A percentile compares a stretch with the other conserved stretches of the same genome.
phyloP scores from a whole-genome alignment of 2,888 invertebrate genomes.

The Drosophila yooni region DNA sequence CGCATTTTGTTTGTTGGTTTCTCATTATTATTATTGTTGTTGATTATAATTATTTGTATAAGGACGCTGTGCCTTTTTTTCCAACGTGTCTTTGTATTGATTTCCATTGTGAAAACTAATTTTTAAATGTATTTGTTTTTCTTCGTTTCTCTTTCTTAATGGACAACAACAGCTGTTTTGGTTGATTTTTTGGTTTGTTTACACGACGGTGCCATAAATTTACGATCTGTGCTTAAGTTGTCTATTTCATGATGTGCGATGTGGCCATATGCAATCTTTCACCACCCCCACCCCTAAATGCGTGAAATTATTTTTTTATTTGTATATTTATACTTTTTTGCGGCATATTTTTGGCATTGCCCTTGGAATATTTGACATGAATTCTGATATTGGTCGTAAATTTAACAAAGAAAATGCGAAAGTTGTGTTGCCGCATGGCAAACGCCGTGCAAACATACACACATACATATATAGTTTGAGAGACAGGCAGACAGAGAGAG shows the following conservation, averaged over 20 bases:
- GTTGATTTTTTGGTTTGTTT: slow-evolving; percentile 38
- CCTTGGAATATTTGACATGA: slow-evolving; percentile 78
- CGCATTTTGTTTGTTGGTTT: slow-evolving; percentile 25
- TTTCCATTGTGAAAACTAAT: slow-evolving; percentile 20
- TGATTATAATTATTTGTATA: slow-evolving; percentile 7
- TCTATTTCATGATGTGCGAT: slow-evolving; percentile 54
- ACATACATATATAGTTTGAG: neutral
- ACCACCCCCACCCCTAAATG: slow-evolving; percentile 33
- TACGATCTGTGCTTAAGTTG: slow-evolving; percentile 56
- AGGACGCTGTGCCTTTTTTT: slow-evolving; percentile 8
- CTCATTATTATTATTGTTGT: slow-evolving; percentile 10
- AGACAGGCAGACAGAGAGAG: neutral
- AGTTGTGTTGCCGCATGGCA: slow-evolving; percentile 46
- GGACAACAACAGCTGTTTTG: slow-evolving; percentile 68
- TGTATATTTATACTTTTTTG: slow-evolving; percentile 24
- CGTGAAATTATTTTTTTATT: slow-evolving; percentile 49
- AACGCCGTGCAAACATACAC: neutral
- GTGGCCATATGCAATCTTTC: slow-evolving; percentile 64
- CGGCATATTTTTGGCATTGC: slow-evolving; percentile 70
- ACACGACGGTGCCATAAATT: slow-evolving; percentile 53
- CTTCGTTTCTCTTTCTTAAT: slow-evolving; percentile 30
- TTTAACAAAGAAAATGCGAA: slow-evolving; percentile 61
- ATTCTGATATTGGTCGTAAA: slow-evolving; percentile 59
- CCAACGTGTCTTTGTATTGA: neutral
- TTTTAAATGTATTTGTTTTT: slow-evolving; percentile 10